Evolutionary conservation across 2,113 vertebrate species (phyloP).

Genomic region (Cnemophilus loriae): DNA sequence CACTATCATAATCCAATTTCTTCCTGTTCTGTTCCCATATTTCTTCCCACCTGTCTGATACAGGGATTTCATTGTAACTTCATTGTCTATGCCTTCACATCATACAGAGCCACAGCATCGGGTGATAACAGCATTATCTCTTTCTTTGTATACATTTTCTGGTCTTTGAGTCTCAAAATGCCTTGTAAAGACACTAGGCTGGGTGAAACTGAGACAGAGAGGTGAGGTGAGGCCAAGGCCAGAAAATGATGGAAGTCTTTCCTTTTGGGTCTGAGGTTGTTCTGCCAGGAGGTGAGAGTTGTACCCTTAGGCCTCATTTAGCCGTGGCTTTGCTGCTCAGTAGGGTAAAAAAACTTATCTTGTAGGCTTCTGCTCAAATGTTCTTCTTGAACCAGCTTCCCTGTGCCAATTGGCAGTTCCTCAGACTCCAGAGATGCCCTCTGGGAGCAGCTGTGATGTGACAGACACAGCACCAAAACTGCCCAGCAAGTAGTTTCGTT

Average conservation of each 20-base stretch:
- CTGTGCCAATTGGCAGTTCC: neutral
- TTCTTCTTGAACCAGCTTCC: neutral
- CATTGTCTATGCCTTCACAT: neutral
- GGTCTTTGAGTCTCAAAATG: neutral
- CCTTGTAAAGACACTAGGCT: neutral
- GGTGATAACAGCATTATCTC: neutral
- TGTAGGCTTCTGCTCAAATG: neutral
- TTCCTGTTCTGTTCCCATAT: neutral
- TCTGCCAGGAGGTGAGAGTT: neutral
- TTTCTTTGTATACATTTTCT: neutral
- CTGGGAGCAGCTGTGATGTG: neutral
- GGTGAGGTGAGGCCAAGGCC: neutral
- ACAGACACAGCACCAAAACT: neutral
- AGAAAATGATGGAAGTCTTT: neutral
- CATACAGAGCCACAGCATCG: neutral
- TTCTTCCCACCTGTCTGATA: neutral
- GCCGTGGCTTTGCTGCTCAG: neutral
- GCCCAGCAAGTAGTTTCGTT: neutral
- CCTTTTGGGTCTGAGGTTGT: neutral
- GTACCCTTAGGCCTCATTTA: neutral
- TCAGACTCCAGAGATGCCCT: neutral
- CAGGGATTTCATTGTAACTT: neutral
- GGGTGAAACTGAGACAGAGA: neutral
- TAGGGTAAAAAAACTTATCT: neutral
- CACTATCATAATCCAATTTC: neutral